Conservation (phyloP, 2,888 invertebrate species). For the Phalangium opilio region DNA sequence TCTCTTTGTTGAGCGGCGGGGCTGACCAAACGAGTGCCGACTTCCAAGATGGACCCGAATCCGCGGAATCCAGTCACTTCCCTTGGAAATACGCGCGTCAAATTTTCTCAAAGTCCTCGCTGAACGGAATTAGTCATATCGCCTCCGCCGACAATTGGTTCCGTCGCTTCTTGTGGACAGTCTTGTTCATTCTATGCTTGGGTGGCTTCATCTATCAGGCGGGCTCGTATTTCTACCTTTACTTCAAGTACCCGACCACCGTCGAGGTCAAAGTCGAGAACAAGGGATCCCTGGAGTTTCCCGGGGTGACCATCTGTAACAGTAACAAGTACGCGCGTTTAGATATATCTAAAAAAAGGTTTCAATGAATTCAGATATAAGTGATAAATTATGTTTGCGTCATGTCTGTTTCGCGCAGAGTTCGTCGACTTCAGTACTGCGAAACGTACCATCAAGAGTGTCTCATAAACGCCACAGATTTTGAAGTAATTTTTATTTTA, state of each 20-base stretch:
- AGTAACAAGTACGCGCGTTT: constrained; percentile 13
- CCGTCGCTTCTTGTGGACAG: constrained; percentile 9
- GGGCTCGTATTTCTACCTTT: constrained; percentile 11
- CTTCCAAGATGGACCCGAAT: no score
- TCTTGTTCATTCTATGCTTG: constrained; percentile 10
- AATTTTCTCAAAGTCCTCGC: constrained; percentile 14
- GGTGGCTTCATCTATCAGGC: constrained; percentile 16
- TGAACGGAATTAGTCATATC: constrained; percentile 15
- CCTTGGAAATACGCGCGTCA: constrained; percentile 10
- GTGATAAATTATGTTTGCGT: no score
- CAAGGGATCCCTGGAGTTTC: constrained; percentile 13
- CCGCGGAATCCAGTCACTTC: background rate
- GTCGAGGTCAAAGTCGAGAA: constrained; percentile 16
- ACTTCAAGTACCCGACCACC: constrained; percentile 12
- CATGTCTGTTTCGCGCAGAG: no score
- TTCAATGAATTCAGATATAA: no score
- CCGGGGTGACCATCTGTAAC: constrained; percentile 14
- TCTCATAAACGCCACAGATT: no score
- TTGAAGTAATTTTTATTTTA: no score
- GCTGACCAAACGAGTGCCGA: no score
- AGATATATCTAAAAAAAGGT: no score
- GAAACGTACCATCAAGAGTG: no score
- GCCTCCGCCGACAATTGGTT: constrained; percentile 12
- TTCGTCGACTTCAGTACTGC: no score
- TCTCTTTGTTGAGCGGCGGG: no score